Evolutionary conservation across 2,113 vertebrate species (phyloP).

Genomic region (Rhinopomastus cyanomelas): DNA sequence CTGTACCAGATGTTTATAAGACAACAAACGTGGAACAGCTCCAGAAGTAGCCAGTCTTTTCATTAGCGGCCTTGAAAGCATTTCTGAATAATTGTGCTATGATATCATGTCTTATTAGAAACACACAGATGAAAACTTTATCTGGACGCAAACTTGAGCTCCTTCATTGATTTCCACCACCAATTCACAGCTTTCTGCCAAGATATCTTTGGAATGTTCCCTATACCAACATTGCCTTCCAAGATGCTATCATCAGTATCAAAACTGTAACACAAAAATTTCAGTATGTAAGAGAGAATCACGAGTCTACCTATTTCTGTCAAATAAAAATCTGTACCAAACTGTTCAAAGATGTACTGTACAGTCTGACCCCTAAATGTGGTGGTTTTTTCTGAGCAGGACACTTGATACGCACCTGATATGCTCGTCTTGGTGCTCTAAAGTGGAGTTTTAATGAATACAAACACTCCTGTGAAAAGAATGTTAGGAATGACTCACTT

Average conservation of each 20-base stretch:
- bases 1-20: background rate
- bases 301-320: background rate
- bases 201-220: background rate
- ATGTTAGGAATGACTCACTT: background rate
- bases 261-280: background rate
- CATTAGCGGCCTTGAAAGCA: background rate
- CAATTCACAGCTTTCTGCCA: background rate
- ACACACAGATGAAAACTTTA: background rate
- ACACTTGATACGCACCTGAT: accelerated
- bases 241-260: background rate
- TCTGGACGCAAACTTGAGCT: background rate
- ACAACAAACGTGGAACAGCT: background rate
- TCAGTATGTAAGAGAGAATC: background rate
- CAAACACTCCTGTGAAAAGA: background rate
- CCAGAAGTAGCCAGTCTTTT: background rate
- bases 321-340: background rate
- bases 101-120: background rate
- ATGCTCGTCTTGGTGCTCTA: background rate
- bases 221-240: background rate
- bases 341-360: background rate
- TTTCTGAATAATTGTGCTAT: background rate
- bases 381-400: background rate
- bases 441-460: background rate
- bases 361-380: background rate
- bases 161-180: background rate